phyloP scores from a whole-genome alignment of 2,113 vertebrate genomes.

The Grammomys dolichurus region DNA sequence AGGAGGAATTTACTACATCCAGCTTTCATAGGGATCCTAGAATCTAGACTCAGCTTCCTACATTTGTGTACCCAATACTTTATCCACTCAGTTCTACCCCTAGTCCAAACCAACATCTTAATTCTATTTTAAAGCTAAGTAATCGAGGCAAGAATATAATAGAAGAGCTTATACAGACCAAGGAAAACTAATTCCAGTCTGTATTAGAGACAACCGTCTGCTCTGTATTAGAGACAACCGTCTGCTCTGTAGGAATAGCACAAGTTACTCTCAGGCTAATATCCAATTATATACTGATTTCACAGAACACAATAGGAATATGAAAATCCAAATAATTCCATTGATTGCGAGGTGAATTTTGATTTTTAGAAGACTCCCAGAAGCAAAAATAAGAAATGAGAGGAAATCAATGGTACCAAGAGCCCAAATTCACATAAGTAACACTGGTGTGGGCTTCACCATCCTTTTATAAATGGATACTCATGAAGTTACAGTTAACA shows the following conservation, averaged over 20 bases:
- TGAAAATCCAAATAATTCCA: slow-evolving; percentile 51
- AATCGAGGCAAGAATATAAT: slow-evolving; percentile 35
- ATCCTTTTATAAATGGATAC: not conserved
- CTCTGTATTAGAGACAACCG: not conserved
- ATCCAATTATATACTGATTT: slow-evolving; percentile 53
- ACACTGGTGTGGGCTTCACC: slow-evolving; percentile 1
- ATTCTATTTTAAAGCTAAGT: slow-evolving; percentile 3
- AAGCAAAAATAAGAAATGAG: not conserved
- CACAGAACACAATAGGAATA: not conserved
- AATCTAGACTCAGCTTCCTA: not conserved
- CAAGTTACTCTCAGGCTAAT: slow-evolving; percentile 2
- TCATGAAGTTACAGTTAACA: not conserved
- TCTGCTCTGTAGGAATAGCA: not conserved
- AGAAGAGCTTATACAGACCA: not conserved
- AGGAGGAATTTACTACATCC: no score
- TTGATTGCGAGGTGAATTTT: slow-evolving; percentile 9
- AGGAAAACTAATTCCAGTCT: not conserved
- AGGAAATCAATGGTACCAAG: not conserved
- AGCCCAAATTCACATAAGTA: not conserved
- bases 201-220: not conserved
- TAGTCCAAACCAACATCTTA: not conserved
- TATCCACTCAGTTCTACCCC: no score
- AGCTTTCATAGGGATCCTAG: not conserved
- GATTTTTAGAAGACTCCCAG: not conserved
- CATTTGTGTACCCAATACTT: not conserved